These are phyloP conservation scores for Heliocidaris erythrogramma DNA, from an alignment of 35 echinoderm and acorn worm genomes.

Conservation along the genomic window DNA sequence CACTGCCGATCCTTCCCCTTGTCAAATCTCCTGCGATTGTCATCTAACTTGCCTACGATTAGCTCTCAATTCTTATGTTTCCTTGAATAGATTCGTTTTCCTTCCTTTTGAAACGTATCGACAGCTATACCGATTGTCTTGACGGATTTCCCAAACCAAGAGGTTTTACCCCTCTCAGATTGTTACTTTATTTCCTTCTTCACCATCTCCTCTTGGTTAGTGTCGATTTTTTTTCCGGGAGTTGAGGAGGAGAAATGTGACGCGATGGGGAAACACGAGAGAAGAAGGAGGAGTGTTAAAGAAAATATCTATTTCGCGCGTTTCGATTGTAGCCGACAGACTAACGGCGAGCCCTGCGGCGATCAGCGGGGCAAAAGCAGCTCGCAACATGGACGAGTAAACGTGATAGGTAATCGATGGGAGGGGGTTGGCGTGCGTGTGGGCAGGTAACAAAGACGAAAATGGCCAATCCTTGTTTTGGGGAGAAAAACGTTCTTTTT, in stretches of 20 bases:
- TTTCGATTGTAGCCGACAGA: slow-evolving; percentile 36
- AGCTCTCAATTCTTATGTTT: not conserved
- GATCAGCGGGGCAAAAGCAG: not conserved
- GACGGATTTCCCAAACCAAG: not conserved
- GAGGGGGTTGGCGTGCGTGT: not conserved
- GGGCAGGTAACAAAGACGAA: slow-evolving; percentile 19
- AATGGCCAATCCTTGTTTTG: slow-evolving; percentile 22
- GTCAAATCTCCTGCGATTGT: not conserved
- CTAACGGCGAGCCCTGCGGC: slow-evolving; percentile 37
- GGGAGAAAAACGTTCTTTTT: not conserved
- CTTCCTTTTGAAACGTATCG: slow-evolving; percentile 13
- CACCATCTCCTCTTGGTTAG: not conserved
- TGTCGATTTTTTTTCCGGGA: not conserved
- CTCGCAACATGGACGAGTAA: slow-evolving; percentile 35
- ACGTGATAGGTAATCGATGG: slow-evolving; percentile 52
- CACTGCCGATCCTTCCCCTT: slow-evolving; percentile 1
- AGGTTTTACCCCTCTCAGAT: not conserved
- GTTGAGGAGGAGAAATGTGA: slow-evolving; percentile 19
- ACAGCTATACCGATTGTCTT: slow-evolving; percentile 13
- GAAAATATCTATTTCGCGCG: slow-evolving; percentile 45
- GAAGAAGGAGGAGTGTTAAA: slow-evolving; percentile 13
- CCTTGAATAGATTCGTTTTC: not conserved
- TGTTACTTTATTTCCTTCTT: not conserved
- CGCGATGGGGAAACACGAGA: slow-evolving; percentile 37
- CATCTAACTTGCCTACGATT: not conserved